These are phyloP conservation scores for Ceyx melanurus DNA, from an alignment of 2,113 vertebrate species.

Conservation along the genomic window DNA sequence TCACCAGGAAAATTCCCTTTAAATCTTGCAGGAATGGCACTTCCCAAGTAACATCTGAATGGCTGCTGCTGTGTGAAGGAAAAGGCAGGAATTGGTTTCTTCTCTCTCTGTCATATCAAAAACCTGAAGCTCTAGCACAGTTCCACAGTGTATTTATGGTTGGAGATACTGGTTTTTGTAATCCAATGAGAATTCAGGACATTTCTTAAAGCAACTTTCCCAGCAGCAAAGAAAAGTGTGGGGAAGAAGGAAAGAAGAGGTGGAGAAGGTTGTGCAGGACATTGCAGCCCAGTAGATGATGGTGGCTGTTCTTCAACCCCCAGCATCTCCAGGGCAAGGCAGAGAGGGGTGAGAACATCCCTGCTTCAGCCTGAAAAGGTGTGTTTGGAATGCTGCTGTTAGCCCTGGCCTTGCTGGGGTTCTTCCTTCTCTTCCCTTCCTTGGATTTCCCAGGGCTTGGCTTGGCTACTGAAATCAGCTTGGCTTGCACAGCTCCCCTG, in stretches of 20 bases:
- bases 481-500: neutral
- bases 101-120: neutral
- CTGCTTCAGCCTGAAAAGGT: neutral
- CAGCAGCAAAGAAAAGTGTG: neutral
- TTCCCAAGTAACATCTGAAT: neutral
- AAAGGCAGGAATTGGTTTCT: neutral
- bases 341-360: neutral
- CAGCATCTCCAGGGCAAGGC: neutral
- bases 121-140: neutral
- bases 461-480: fast-evolving
- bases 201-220: neutral
- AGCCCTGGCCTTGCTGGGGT: too few species aligned
- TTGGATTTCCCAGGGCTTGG: neutral
- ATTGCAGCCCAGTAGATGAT: fast-evolving
- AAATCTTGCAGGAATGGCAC: neutral
- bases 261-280: neutral
- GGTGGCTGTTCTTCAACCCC: neutral
- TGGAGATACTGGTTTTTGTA: neutral
- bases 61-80: neutral
- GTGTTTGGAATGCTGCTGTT: fast-evolving
- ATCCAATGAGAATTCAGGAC: neutral
- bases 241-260: neutral
- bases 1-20: neutral
- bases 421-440: neutral
- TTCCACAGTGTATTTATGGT: fast-evolving